These are phyloP conservation scores for Platycheirus albimanus DNA, from an alignment of 2,888 invertebrate species.

Conservation along the genomic window DNA sequence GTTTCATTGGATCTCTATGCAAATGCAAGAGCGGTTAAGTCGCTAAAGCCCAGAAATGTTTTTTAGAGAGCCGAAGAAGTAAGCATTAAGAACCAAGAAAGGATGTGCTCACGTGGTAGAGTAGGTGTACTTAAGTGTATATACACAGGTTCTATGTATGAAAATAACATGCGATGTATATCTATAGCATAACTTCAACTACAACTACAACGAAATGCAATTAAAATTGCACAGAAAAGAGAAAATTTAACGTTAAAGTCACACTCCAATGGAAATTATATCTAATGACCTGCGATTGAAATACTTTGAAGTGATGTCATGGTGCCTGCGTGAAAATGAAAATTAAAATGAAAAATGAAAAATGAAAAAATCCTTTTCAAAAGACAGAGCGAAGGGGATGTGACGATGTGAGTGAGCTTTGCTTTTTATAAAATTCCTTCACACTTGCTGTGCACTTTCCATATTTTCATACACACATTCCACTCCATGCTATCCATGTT, in stretches of 20 bases:
- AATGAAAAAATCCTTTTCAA: conserved; percentile 35
- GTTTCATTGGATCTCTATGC: conserved; percentile 62
- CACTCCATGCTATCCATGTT: neutral
- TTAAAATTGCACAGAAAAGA: conserved; percentile 65
- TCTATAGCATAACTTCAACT: too few species aligned
- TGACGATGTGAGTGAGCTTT: too few species aligned
- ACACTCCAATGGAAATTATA: conserved; percentile 66
- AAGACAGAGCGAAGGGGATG: neutral
- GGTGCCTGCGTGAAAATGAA: conserved; percentile 30
- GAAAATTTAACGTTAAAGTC: conserved; percentile 65
- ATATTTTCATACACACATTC: neutral
- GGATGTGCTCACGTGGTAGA: conserved; percentile 34
- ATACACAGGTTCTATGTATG: neutral
- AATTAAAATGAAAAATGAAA: conserved; percentile 47
- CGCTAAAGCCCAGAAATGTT: conserved; percentile 47
- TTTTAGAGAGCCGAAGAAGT: conserved; percentile 38
- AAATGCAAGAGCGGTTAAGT: conserved; percentile 44
- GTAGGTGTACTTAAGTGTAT: conserved; percentile 11
- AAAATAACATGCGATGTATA: neutral
- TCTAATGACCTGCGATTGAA: conserved; percentile 74
- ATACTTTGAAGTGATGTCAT: conserved; percentile 71
- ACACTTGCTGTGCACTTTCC: conserved; percentile 35
- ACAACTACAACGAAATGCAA: conserved; percentile 59
- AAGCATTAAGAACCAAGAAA: conserved; percentile 40
- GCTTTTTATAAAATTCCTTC: conserved; percentile 9